These are phyloP conservation scores for Macrophya annulata DNA, from an alignment of 2,888 invertebrate species.

Conservation along the genomic window DNA sequence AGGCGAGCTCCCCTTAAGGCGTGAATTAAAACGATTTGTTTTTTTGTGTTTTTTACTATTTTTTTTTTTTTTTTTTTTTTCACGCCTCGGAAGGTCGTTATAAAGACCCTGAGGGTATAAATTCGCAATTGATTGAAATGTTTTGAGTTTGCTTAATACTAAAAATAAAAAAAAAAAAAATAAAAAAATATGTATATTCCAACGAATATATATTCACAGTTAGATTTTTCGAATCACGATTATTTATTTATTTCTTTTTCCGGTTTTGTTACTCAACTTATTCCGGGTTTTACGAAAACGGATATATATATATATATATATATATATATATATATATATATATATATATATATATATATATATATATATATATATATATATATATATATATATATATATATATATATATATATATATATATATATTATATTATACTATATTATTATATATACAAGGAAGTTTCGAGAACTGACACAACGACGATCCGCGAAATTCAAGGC, in stretches of 20 bases:
- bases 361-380: not conserved
- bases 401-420: too few relatives aligned
- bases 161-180: not conserved
- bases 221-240: not conserved
- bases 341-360: too few relatives aligned
- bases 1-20: too few relatives aligned
- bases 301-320: not conserved
- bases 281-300: slow-evolving; percentile 3
- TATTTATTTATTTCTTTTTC: not conserved
- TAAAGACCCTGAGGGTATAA: too few relatives aligned
- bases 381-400: not conserved
- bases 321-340: not conserved
- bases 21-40: not conserved
- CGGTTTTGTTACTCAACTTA: not conserved
- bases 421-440: too few relatives aligned
- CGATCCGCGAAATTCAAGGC: not conserved
- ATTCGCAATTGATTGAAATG: not conserved
- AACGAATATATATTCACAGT: not conserved
- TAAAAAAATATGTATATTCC: too few relatives aligned
- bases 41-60: too few relatives aligned
- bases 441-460: not conserved
- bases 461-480: not conserved
- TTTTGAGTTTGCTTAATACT: not conserved
- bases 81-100: not conserved
- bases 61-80: too few relatives aligned